Conservation (phyloP, 2,797 vertebrate genomes). For the Spinus olivaceus region DNA sequence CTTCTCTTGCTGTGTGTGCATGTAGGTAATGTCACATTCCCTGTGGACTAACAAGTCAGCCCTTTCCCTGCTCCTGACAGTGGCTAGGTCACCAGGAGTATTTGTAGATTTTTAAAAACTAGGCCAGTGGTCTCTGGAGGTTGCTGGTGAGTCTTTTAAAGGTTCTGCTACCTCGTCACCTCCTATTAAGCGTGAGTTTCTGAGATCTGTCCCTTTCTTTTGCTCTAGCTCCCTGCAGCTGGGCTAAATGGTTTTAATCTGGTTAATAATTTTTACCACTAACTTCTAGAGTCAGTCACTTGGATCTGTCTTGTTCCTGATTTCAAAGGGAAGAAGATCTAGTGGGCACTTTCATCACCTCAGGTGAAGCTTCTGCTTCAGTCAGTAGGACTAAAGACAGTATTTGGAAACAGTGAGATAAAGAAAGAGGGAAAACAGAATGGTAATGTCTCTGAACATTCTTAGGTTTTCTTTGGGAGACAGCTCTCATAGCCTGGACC, state of each 20-base stretch:
- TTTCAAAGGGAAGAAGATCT: not conserved
- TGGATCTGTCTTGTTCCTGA: not conserved
- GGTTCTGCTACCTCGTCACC: slow-evolving; percentile 54
- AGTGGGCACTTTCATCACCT: not conserved
- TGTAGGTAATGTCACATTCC: slow-evolving; percentile 6
- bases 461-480: not conserved
- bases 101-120: slow-evolving; percentile 49
- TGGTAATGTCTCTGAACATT: not conserved
- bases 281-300: not conserved
- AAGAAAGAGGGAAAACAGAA: not conserved
- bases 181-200: slow-evolving; percentile 40
- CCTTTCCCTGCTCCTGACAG: slow-evolving; percentile 24
- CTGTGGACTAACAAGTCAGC: slow-evolving; percentile 17
- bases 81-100: slow-evolving; percentile 50
- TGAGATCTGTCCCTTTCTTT: slow-evolving; percentile 32
- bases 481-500: not conserved
- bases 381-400: not conserved
- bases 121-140: slow-evolving; percentile 55
- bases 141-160: slow-evolving; percentile 60
- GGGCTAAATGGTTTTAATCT: slow-evolving; percentile 3
- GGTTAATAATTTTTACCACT: not conserved
- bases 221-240: not conserved
- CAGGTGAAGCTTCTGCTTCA: not conserved
- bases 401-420: not conserved
- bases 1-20: not conserved